Conservation (phyloP, 64 coral and sea anemone species). For the Pachyseris speciosa region DNA sequence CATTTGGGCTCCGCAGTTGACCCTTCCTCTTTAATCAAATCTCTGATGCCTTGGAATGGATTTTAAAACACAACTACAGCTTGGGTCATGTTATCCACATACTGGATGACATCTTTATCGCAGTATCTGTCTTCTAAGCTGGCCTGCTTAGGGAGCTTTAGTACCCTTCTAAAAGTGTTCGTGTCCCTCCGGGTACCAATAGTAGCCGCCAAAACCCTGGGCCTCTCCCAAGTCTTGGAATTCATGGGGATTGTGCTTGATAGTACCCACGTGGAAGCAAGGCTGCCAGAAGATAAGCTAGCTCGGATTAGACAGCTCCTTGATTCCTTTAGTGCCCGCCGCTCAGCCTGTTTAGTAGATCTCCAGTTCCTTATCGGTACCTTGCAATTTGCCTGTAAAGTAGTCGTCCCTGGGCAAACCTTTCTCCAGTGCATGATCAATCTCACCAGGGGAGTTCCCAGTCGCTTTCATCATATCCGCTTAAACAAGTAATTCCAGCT, state of each 20-base stretch:
- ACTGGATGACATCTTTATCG: neutral
- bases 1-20: too few species aligned
- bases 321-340: neutral
- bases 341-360: neutral
- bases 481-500: too few species aligned
- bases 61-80: neutral
- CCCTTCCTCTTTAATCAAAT: slow-evolving; percentile 17
- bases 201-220: neutral
- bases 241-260: too few species aligned
- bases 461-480: too few species aligned
- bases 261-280: neutral
- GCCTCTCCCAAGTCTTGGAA: too few species aligned
- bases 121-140: neutral
- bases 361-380: too few species aligned
- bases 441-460: too few species aligned
- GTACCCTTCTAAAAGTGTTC: neutral
- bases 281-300: neutral
- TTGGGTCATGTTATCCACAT: slow-evolving; percentile 1
- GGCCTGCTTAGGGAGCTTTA: neutral
- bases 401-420: neutral
- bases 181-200: too few species aligned
- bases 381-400: too few species aligned
- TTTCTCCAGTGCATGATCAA: neutral
- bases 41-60: neutral
- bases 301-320: neutral